Base-by-base conservation (phyloP, 1,140 invertebrate species). In the Paralvinella palmiformis region DNA sequence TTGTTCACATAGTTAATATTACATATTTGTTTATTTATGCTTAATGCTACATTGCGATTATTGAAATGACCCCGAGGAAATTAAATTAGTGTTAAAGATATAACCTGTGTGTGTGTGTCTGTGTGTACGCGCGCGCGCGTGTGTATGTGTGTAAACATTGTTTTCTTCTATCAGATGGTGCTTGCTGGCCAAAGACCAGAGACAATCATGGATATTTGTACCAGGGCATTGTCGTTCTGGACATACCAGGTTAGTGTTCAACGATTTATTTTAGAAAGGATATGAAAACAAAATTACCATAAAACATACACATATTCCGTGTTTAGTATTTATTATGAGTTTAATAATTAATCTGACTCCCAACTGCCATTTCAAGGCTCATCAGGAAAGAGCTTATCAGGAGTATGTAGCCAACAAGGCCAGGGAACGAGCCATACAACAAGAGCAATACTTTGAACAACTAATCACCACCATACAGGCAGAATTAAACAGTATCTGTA, bases 371-470 rank as follows among this genome's bases (percentile, higher is more conserved):
- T n/a, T n/a, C n/a, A n/a, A 79, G 77, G 61, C 70, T 24, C 72
- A 76, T 63, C 76, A 79, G 66, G 76, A 79, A 65, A 73, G 70
- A 35, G 70, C 69, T 13, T 79, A 76, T 67, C 75, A 76, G 57
- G 75, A 78, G 63, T 74, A 73, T 69, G 45, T 76, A 7, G 62
- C 69, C 17, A 69, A 36, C n/a, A 79, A 76, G 65, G 63, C 67
- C 22, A 79, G 73, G 63, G 76, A 79, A 50, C 69, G 69, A 66
- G 68, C 63, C 4, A 60, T 60, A 7, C 75, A 79, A 52, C 56
- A 78, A 53, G 77, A 79, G 55, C 71, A 78, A 53, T 76, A 76
- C 64, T 78, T 78, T 65, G 75, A 77, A 68, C 69, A 78, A 59
- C 64, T 77, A 48, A 65, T 79, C 6, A 68, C 71, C 32, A 68